Conservation (phyloP, 2,797 vertebrate genomes). For the Spheniscus humboldti region DNA sequence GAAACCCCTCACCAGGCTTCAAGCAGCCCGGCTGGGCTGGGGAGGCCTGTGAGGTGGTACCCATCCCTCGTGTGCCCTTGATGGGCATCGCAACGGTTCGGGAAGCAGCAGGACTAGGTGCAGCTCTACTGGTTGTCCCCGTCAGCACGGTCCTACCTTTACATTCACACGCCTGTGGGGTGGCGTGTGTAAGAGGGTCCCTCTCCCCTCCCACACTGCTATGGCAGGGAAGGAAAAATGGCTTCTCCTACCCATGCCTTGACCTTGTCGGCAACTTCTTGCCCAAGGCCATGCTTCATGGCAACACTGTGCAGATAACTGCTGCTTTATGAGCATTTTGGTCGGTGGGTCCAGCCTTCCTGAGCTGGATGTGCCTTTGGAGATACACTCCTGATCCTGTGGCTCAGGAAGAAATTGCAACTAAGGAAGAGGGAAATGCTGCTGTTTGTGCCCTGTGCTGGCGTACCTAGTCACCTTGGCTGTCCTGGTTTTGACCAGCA, state of each 20-base stretch:
- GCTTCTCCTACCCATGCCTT: neutral
- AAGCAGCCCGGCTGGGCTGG: fast-evolving
- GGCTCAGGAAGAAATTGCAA: neutral
- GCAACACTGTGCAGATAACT: neutral
- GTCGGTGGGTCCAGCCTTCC: neutral
- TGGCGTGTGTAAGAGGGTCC: neutral
- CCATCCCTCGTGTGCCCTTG: neutral
- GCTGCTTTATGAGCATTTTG: neutral
- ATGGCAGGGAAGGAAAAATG: neutral
- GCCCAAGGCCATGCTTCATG: neutral
- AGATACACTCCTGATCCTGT: neutral
- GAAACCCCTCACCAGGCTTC: fast-evolving
- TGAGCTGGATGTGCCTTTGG: neutral
- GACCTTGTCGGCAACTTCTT: neutral
- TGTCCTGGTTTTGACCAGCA: neutral
- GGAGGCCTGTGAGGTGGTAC: neutral
- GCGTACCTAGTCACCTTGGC: neutral
- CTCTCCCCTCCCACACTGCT: neutral
- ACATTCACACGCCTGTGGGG: fast-evolving
- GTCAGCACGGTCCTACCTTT: fast-evolving
- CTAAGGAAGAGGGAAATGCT: neutral
- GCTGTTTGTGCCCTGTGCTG: neutral
- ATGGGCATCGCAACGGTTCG: neutral
- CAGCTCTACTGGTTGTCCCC: neutral
- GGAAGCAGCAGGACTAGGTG: neutral